Evolutionary conservation across 2,797 vertebrate species (phyloP).

Genomic region (Pelodytes ibericus): DNA sequence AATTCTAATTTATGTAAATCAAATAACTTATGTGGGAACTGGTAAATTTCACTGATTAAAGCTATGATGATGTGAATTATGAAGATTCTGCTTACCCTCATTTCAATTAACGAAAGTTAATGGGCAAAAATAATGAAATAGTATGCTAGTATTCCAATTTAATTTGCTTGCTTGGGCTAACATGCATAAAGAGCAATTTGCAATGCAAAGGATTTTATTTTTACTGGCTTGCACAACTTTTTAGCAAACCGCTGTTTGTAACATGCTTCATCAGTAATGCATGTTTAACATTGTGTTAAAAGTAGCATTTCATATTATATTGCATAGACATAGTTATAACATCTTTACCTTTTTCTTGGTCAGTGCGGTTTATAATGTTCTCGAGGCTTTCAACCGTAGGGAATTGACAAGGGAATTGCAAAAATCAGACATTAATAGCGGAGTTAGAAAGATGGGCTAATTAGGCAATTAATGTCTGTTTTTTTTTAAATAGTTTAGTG

Average conservation of each 20-base stretch:
- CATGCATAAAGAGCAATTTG: slow-evolving; percentile 49
- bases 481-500: too few species aligned
- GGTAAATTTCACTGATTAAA: slow-evolving; percentile 58
- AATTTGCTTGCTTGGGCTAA: slow-evolving; percentile 49
- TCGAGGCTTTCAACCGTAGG: too few species aligned
- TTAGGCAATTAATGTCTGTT: too few species aligned
- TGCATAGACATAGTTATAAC: too few species aligned
- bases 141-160: slow-evolving; percentile 53
- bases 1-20: slow-evolving; percentile 56
- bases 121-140: slow-evolving; percentile 62
- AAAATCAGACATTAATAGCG: too few species aligned
- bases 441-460: too few species aligned
- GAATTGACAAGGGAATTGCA: too few species aligned
- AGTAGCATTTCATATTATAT: not conserved
- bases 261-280: slow-evolving; percentile 8
- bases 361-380: too few species aligned
- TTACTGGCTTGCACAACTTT: slow-evolving; percentile 13
- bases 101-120: slow-evolving; percentile 61
- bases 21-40: slow-evolving; percentile 57
- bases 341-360: too few species aligned
- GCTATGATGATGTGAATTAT: slow-evolving; percentile 59
- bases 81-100: slow-evolving; percentile 54
- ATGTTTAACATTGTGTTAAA: slow-evolving; percentile 8
- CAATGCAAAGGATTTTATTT: slow-evolving; percentile 33
- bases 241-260: not conserved